These are phyloP conservation scores for Odontothrips loti DNA, from an alignment of 2,888 invertebrate genomes.

Conservation along the genomic window DNA sequence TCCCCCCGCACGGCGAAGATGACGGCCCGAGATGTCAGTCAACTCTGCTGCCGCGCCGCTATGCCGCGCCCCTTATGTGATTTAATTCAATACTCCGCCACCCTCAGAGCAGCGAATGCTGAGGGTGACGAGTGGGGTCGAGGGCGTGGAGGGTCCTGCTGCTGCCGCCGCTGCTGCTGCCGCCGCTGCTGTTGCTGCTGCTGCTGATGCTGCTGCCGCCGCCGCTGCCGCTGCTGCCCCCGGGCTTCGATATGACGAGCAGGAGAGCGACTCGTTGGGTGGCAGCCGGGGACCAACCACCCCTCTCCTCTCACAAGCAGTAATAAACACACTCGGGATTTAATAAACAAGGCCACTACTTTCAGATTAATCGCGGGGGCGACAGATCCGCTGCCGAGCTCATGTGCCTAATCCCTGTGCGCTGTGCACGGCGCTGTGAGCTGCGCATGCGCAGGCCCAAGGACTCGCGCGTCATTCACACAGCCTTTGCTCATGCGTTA, in stretches of 20 bases:
- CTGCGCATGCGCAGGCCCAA: too few relatives aligned
- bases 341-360: slow-evolving; percentile 26
- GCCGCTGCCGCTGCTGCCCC: not conserved
- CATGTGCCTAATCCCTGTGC: not conserved
- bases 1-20: not conserved
- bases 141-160: not conserved
- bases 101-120: too few relatives aligned
- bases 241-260: not conserved
- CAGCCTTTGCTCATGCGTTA: not conserved
- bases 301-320: not conserved
- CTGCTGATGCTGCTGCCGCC: too few relatives aligned
- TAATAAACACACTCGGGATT: slow-evolving; percentile 25
- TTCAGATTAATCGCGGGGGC: not conserved
- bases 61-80: too few relatives aligned
- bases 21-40: too few relatives aligned
- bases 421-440: not conserved
- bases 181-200: too few relatives aligned
- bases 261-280: not conserved
- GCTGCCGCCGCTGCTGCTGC: too few relatives aligned
- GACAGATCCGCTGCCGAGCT: not conserved
- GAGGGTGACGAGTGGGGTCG: not conserved
- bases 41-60: too few relatives aligned
- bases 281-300: not conserved
- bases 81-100: too few relatives aligned
- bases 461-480: too few relatives aligned